Evolutionary conservation across 2,888 invertebrate species (phyloP).

Genomic region (Dinocampus coccinellae): DNA sequence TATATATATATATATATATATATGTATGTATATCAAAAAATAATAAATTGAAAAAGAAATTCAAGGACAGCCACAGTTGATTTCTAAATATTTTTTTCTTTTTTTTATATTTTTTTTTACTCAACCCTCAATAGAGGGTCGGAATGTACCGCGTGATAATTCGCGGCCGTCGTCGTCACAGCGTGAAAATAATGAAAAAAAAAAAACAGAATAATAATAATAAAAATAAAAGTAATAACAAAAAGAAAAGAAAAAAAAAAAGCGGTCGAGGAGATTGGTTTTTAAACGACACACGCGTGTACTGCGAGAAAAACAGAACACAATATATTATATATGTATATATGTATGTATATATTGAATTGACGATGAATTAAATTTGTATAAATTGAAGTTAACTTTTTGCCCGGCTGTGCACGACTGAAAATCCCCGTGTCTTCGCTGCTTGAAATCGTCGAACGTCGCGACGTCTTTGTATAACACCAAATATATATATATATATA

Average conservation of each 20-base stretch:
- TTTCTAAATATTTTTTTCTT: not conserved
- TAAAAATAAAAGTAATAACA: no score
- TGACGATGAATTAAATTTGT: not conserved
- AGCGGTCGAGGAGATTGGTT: conserved; percentile 3
- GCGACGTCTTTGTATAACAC: not conserved
- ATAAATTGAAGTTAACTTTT: conserved; percentile 27
- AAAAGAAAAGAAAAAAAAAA: not conserved
- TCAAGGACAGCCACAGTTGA: not conserved
- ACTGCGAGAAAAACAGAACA: not conserved
- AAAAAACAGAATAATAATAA: not conserved
- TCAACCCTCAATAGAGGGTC: not conserved
- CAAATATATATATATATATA: not conserved
- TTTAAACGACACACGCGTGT: not conserved
- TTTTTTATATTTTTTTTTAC: not conserved
- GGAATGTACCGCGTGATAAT: conserved; percentile 5
- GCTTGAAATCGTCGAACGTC: not conserved
- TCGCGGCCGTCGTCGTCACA: not conserved
- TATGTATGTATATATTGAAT: not conserved
- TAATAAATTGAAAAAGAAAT: not conserved
- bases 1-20: no score
- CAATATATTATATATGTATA: not conserved
- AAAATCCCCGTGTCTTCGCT: not conserved
- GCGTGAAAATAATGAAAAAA: not conserved
- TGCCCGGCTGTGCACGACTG: not conserved
- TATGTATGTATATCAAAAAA: not conserved